A percentile compares a stretch with the other conserved stretches of the same genome.
Conservation (phyloP, 1,140 invertebrate genomes). For the Ceratoteleas bidentatus region DNA sequence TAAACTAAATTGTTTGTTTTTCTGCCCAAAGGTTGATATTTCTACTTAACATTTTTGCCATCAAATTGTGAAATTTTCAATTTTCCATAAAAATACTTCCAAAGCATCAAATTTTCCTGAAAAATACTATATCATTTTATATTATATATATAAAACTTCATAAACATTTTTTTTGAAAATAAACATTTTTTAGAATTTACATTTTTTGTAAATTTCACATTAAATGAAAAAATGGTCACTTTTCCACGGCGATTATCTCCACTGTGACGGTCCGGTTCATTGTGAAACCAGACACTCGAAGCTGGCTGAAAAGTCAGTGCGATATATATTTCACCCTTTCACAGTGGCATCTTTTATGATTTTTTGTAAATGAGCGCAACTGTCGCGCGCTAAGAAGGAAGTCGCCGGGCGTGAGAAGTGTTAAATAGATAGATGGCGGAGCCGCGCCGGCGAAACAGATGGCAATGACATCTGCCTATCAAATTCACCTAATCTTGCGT, state of each 20-base stretch:
- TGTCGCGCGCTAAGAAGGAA: conserved; percentile 60
- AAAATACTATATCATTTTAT: no score
- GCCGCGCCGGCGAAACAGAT: conserved; percentile 33
- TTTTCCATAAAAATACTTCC: no score
- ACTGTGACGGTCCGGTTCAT: conserved; percentile 28
- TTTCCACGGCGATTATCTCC: conserved; percentile 17
- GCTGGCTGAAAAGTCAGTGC: conserved; percentile 29
- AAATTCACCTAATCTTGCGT: conserved; percentile 47
- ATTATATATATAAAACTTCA: no score
- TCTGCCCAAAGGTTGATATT: no score
- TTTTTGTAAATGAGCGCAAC: conserved; percentile 62
- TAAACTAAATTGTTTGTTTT: no score
- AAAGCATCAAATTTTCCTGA: no score
- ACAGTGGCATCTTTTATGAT: conserved; percentile 48
- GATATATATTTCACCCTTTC: conserved; percentile 50
- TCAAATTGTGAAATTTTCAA: no score
- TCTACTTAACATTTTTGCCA: no score
- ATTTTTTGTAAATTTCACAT: neutral
- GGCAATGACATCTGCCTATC: conserved; percentile 57
- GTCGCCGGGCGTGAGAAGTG: conserved; percentile 57
- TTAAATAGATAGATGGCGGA: conserved; percentile 49
- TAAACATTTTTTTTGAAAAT: no score
- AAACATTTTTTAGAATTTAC: neutral
- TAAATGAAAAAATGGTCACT: conserved; percentile 1
- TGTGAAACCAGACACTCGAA: conserved; percentile 42